Base-by-base conservation (phyloP, 2,113 vertebrate genomes). In the Speoplatyrhinus poulsoni region DNA sequence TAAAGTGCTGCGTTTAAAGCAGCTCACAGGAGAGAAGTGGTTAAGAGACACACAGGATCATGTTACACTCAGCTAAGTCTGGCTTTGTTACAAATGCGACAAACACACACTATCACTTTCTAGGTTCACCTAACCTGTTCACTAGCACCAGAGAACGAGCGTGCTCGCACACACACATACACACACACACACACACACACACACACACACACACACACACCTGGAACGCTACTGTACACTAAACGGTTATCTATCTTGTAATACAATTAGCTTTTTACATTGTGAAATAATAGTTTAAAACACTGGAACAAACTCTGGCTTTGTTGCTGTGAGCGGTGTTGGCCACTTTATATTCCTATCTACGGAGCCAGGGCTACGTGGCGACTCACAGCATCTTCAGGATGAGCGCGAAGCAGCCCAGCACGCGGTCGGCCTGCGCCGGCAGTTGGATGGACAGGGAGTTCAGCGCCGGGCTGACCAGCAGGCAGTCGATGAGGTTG, bases 381-480 rank as follows among this genome's bases (percentile, higher is more conserved):
- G 4, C 3, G 7, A 96, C 98, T 99, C 90, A 99, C 98, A 99
- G 94, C 94, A 98, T 98, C 90, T 96, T 98, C 78, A 99, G 95
- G 78, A 99, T 99, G 77, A 98, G 96, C 49, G 97, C 97, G 0
- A 96, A 98, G 92, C 98, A 99, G 86, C 94, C 95, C 15, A 99
- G 95, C 12, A 98, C 96, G 15, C 96, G 93, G 90, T 98, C 97
- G 0, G 96, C 97, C 87, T 98, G 96, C 4, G 96, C 93, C 0
- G 96, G 96, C 74, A 99, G 95, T 90, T 99, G 97, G 62, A 99
- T 99, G 93, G 95, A 98, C 86, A 99, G 93, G 67, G 95, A 94
- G 89, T 93, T 98, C 88, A 96, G 94, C 17, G 95, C 94, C 0
- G 97, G 98, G 89, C 96, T 98, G 92, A 99, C 97, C 93, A 98